Evolutionary conservation across 2,113 vertebrate species (phyloP).

Genomic region (Ptilonorhynchus violaceus): DNA sequence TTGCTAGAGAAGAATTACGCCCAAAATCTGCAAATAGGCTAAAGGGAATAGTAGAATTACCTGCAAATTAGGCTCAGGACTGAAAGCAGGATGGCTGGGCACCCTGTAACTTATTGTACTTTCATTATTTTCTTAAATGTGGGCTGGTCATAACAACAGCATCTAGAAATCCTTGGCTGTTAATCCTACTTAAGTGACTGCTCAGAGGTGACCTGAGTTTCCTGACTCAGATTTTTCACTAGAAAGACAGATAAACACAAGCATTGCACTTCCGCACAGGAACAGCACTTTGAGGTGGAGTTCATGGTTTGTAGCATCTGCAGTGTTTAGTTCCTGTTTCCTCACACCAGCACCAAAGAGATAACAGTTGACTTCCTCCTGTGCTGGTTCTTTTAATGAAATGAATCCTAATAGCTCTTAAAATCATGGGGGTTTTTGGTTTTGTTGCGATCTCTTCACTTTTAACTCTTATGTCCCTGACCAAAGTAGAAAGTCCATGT

Average conservation of each 20-base stretch:
- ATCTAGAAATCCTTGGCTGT: neutral
- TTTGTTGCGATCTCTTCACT: neutral
- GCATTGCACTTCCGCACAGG: neutral
- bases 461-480: neutral
- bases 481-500: neutral
- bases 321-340: neutral
- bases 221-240: neutral
- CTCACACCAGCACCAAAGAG: neutral
- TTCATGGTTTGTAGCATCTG: neutral
- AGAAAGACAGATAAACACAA: neutral
- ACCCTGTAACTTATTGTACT: no score
- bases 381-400: neutral
- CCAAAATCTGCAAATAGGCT: neutral
- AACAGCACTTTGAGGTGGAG: neutral
- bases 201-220: neutral
- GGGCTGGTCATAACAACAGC: neutral
- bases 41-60: neutral
- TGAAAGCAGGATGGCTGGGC: neutral
- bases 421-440: accelerated
- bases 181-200: neutral
- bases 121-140: neutral
- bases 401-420: neutral
- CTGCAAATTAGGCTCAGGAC: neutral
- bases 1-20: neutral
- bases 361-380: neutral